phyloP scores from a whole-genome alignment of 1,140 invertebrate genomes.

The Limonius californicus region DNA sequence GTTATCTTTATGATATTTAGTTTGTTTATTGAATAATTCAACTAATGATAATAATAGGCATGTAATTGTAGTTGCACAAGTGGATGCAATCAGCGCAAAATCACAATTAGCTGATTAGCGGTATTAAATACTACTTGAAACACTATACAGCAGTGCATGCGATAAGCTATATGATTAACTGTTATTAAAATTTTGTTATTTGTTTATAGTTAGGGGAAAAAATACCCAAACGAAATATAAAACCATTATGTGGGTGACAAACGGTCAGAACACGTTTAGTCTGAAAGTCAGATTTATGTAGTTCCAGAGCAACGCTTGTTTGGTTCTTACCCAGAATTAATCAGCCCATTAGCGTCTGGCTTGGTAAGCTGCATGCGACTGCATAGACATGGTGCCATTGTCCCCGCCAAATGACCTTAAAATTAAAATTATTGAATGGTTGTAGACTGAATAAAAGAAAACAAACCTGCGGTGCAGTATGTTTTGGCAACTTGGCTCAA shows the following conservation, averaged over 20 bases:
- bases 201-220: too few species aligned
- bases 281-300: slow-evolving; percentile 27
- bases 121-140: too few species aligned
- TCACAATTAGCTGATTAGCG: too few species aligned
- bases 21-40: too few species aligned
- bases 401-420: slow-evolving; percentile 1
- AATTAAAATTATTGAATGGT: not conserved
- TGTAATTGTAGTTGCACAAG: too few species aligned
- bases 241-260: slow-evolving; percentile 27
- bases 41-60: too few species aligned
- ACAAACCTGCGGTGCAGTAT: not conserved
- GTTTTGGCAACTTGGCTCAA: not conserved
- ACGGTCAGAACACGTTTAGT: slow-evolving; percentile 24
- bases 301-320: slow-evolving; percentile 21
- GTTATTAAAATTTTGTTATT: too few species aligned
- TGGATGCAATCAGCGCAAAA: too few species aligned
- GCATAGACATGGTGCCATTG: slow-evolving; percentile 1
- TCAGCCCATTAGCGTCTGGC: slow-evolving; percentile 13
- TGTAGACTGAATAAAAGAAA: not conserved
- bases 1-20: too few species aligned
- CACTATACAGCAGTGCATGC: too few species aligned
- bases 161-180: too few species aligned
- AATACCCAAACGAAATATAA: slow-evolving; percentile 11
- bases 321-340: slow-evolving; percentile 25
- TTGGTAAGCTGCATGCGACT: not conserved